Conservation (phyloP, 2,113 vertebrate genomes). For the Micromys minutus region DNA sequence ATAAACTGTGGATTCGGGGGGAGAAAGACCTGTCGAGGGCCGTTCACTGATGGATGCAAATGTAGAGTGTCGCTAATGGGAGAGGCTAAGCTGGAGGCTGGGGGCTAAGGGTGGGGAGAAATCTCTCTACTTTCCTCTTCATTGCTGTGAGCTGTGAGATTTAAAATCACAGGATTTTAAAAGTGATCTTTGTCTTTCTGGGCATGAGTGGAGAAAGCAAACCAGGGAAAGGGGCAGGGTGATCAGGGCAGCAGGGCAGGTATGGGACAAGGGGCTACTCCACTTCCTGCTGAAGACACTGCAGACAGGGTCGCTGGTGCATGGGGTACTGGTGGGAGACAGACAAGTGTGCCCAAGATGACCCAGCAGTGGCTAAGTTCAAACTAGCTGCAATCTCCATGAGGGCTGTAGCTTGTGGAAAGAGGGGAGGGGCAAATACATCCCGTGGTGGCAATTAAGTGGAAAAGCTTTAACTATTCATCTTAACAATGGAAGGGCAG, state of each 20-base stretch:
- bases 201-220: background rate
- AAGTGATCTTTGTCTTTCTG: background rate
- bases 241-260: background rate
- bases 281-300: background rate
- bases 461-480: background rate
- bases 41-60: background rate
- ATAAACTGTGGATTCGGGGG: background rate
- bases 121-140: background rate
- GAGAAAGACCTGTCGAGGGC: no score
- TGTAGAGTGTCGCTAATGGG: fast-evolving
- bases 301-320: background rate
- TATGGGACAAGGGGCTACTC: background rate
- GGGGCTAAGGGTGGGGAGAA: background rate
- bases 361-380: background rate
- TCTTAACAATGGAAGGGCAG: background rate
- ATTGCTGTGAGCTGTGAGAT: background rate
- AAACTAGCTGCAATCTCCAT: background rate
- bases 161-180: background rate
- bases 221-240: fast-evolving
- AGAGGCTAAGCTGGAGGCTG: background rate
- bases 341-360: background rate
- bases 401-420: background rate
- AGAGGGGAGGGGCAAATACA: background rate
- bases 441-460: background rate
- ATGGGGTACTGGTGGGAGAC: background rate